Conservation (phyloP, 2,888 invertebrate genomes). For the Branchinecta sandiegonensis region DNA sequence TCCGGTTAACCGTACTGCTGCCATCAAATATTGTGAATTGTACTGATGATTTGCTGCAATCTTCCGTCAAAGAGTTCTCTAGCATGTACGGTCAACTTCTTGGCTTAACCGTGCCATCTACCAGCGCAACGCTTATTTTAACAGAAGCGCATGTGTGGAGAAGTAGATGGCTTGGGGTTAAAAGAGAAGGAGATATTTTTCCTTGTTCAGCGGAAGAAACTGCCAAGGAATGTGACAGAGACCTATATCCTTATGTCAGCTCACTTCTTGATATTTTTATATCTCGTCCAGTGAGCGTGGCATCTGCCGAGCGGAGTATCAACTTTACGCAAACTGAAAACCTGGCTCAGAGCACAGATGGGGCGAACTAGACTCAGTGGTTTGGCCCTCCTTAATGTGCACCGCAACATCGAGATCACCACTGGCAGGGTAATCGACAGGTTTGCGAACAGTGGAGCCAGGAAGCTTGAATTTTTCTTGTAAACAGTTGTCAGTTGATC, state of each 20-base stretch:
- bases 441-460: constrained; percentile 2
- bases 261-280: no score
- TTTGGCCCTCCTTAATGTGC: constrained; percentile 10
- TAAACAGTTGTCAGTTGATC: constrained; percentile 1
- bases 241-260: not conserved
- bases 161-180: constrained; percentile 9
- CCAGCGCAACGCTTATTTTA: not conserved
- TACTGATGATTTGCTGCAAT: constrained; percentile 13
- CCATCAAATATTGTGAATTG: constrained; percentile 1
- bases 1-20: constrained; percentile 8
- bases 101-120: constrained; percentile 7
- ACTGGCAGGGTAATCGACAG: not conserved
- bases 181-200: not conserved
- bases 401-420: not conserved
- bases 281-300: no score
- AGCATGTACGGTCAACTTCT: not conserved
- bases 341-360: constrained; percentile 13
- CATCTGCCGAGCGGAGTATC: not conserved
- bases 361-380: not conserved
- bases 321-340: constrained; percentile 8
- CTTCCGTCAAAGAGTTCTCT: constrained; percentile 6
- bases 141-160: not conserved
- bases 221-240: not conserved
- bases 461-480: constrained; percentile 16
- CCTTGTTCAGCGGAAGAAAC: no score